These are phyloP conservation scores for Drosophila grimshawi DNA, from an alignment of 1,140 invertebrate species.

Conservation along the genomic window DNA sequence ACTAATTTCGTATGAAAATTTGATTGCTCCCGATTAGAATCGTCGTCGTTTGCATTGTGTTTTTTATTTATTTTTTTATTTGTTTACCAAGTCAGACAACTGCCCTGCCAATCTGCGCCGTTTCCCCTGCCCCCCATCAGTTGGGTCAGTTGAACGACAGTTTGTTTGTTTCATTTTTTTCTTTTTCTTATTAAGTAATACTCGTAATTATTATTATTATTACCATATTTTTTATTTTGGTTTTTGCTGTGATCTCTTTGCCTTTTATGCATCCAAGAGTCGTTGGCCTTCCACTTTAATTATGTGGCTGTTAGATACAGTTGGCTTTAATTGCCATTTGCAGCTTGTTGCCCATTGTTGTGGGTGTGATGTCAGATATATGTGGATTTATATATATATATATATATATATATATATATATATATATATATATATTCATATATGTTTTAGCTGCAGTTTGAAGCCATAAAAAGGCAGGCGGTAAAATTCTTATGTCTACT, in stretches of 20 bases:
- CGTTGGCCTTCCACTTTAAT: slow-evolving; percentile 42
- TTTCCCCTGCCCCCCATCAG: neutral
- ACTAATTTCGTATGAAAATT: slow-evolving; percentile 77
- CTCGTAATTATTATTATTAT: slow-evolving; percentile 39
- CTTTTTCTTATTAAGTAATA: slow-evolving; percentile 49
- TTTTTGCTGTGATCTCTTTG: neutral
- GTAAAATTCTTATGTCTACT: slow-evolving; percentile 26
- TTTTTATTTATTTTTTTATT: neutral
- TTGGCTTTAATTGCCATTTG: slow-evolving; percentile 47
- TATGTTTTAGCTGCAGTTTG: slow-evolving; percentile 3
- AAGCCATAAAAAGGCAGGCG: neutral
- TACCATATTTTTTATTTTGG: slow-evolving; percentile 1
- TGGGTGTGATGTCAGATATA: slow-evolving; percentile 60
- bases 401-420: slow-evolving; percentile 6
- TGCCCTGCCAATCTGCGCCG: neutral
- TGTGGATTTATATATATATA: neutral
- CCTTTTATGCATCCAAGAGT: slow-evolving; percentile 35
- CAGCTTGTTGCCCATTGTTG: slow-evolving; percentile 28
- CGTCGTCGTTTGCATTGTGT: slow-evolving; percentile 62
- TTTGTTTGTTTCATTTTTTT: slow-evolving; percentile 13
- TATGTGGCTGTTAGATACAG: slow-evolving; percentile 43
- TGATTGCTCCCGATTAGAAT: slow-evolving; percentile 74
- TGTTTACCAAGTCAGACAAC: slow-evolving; percentile 7
- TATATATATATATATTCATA: neutral
- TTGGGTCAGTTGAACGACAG: slow-evolving; percentile 12